Evolutionary conservation across 2,888 invertebrate genomes (phyloP).

Genomic region (Polymixis lichenea): DNA sequence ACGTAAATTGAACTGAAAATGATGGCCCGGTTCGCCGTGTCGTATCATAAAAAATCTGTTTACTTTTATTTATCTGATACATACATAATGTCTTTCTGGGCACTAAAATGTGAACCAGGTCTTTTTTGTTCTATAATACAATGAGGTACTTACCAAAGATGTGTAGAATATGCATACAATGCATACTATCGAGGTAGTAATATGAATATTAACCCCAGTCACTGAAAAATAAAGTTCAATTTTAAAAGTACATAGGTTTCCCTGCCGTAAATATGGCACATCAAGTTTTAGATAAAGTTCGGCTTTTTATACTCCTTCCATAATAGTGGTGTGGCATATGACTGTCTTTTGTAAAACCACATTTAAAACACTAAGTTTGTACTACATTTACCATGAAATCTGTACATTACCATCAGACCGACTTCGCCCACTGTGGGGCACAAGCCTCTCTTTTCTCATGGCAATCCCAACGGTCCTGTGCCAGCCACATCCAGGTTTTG

Average conservation of each 20-base stretch:
- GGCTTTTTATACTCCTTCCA: neutral
- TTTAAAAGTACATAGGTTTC: too few species aligned
- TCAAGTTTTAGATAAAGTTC: neutral
- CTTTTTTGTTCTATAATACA: neutral
- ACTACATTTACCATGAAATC: neutral
- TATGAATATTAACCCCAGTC: constrained; percentile 94
- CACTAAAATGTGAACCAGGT: neutral
- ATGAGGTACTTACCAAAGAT: constrained; percentile 90
- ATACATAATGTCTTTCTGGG: too few species aligned
- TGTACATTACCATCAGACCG: neutral
- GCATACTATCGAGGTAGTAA: constrained; percentile 93
- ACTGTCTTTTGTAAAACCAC: neutral
- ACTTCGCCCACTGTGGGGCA: too few species aligned
- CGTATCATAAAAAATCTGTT: neutral
- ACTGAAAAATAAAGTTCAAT: constrained; percentile 86
- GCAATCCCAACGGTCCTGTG: too few species aligned
- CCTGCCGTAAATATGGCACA: too few species aligned
- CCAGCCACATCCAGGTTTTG: too few species aligned
- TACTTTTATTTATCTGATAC: neutral
- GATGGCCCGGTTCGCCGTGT: neutral
- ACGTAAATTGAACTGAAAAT: neutral
- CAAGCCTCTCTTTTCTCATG: too few species aligned
- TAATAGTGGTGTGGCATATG: neutral
- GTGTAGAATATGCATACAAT: constrained; percentile 95
- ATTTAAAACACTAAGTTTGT: neutral